Conservation (phyloP, 2,113 vertebrate species). For the Silurus meridionalis region DNA sequence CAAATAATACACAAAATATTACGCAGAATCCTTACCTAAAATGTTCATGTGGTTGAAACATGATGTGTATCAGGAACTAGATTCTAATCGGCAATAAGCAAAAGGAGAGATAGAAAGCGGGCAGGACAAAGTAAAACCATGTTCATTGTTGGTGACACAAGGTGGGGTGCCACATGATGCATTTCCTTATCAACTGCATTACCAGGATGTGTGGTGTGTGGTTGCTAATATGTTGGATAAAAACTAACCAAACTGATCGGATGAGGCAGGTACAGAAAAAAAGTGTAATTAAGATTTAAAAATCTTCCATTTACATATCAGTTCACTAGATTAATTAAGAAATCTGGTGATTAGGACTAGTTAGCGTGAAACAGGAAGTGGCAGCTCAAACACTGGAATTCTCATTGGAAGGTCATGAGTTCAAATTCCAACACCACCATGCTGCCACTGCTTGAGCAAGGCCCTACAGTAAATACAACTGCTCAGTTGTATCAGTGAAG, state of each 20-base stretch:
- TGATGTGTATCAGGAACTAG: neutral
- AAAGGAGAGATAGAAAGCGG: neutral
- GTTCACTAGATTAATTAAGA: neutral
- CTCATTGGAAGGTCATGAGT: no score
- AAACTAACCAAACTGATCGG: neutral
- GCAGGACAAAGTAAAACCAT: neutral
- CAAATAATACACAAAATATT: neutral
- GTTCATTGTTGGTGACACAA: neutral
- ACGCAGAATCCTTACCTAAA: neutral
- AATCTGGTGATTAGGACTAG: neutral
- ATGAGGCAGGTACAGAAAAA: neutral
- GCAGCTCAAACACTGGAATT: no score
- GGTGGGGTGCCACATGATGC: neutral
- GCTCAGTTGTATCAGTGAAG: no score
- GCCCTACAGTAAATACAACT: no score
- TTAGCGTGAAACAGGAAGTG: neutral
- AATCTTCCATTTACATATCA: neutral
- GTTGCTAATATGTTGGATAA: neutral
- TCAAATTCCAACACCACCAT: no score
- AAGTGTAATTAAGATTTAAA: neutral
- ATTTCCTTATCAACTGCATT: neutral
- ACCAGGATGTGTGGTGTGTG: neutral
- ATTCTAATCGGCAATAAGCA: neutral
- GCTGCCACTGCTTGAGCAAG: no score
- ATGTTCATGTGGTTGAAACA: neutral